Evolutionary conservation across 2,797 vertebrate genomes (phyloP).

Genomic region (Sarcophilus harrisii): DNA sequence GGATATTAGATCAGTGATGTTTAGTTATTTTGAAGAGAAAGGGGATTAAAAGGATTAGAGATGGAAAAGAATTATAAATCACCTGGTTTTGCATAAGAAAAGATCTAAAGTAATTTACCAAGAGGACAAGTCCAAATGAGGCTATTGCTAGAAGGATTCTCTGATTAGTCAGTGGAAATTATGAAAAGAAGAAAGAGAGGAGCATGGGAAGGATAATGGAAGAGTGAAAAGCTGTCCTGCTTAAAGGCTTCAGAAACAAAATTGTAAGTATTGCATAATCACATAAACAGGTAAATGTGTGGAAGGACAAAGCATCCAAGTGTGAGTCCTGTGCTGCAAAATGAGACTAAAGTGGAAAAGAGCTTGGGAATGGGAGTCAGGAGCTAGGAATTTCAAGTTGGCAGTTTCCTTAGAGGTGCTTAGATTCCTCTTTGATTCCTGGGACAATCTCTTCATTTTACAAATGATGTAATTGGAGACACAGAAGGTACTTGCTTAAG

Average conservation of each 20-base stretch:
- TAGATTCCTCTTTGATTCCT: not conserved
- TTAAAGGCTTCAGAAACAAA: not conserved
- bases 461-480: not conserved
- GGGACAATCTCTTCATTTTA: not conserved
- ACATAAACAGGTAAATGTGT: not conserved
- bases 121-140: not conserved
- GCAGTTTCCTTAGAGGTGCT: not conserved
- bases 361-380: not conserved
- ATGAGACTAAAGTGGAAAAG: not conserved
- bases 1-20: not conserved
- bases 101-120: not conserved
- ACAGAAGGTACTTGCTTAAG: not conserved
- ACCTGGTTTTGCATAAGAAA: not conserved
- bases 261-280: not conserved
- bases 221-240: not conserved
- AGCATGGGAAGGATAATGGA: not conserved
- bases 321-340: not conserved
- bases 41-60: not conserved
- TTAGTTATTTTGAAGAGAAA: not conserved
- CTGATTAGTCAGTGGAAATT: not conserved
- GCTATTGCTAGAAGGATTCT: not conserved
- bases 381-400: not conserved
- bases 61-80: not conserved
- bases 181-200: not conserved
- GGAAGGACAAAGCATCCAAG: not conserved